These are phyloP conservation scores for Syngnathus rostellatus DNA, from an alignment of 2,797 vertebrate species.

Conservation along the genomic window DNA sequence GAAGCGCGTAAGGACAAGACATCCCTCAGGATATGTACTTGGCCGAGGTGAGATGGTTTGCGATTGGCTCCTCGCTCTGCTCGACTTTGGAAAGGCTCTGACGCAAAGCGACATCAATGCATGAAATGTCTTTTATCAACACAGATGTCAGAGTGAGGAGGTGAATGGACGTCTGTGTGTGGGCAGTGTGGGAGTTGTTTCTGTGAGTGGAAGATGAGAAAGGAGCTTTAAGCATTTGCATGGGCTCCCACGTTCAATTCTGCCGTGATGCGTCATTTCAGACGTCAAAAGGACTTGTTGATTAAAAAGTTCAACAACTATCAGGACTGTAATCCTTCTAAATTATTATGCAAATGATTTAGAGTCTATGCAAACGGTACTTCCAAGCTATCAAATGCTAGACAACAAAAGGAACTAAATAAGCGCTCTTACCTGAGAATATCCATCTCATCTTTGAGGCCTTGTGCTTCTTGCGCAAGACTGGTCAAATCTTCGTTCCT, in stretches of 20 bases:
- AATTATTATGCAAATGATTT: too few species aligned
- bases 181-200: conserved; percentile 40
- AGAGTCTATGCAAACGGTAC: too few species aligned
- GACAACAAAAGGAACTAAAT: too few species aligned
- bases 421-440: conserved; percentile 71
- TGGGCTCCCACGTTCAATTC: not conserved
- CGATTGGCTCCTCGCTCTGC: not conserved
- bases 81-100: conserved; percentile 14
- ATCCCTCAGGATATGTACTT: not conserved
- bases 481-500: conserved; percentile 81
- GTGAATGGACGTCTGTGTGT: conserved; percentile 48
- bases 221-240: conserved; percentile 27
- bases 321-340: not conserved
- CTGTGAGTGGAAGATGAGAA: conserved; percentile 35
- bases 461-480: conserved; percentile 81
- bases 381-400: too few species aligned
- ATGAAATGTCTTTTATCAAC: conserved; percentile 40
- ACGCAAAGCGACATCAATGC: conserved; percentile 27
- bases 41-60: not conserved
- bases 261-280: conserved; percentile 4
- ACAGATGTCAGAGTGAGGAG: conserved; percentile 48
- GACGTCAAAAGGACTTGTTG: not conserved
- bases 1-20: not conserved
- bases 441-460: conserved; percentile 87
- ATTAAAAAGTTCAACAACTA: not conserved